phyloP scores from a whole-genome alignment of 2,888 invertebrate species.

The Drosophila barbarae region DNA sequence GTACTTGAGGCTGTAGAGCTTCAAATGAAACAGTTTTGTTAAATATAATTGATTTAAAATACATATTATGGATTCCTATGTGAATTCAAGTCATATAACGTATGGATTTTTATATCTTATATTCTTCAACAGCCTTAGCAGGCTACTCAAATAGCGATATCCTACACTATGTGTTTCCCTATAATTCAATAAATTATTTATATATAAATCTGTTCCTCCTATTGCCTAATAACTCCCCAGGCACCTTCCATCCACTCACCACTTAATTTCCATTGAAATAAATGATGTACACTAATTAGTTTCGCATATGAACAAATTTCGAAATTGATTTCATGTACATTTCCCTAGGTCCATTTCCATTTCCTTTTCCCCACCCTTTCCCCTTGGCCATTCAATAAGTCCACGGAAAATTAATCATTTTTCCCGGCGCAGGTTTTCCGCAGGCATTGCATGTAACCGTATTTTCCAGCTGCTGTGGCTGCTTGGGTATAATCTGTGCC shows the following conservation, averaged over 20 bases:
- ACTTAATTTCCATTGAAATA: not conserved
- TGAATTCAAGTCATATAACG: too few species aligned
- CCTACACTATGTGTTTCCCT: not conserved
- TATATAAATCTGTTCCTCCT: not conserved
- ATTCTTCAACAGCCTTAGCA: not conserved
- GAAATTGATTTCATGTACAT: not conserved
- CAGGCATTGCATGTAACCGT: conserved; percentile 6
- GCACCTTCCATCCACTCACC: not conserved
- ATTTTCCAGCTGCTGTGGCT: conserved; percentile 16
- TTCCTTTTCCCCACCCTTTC: not conserved
- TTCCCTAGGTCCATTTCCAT: not conserved
- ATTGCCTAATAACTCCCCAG: not conserved
- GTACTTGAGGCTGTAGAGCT: conserved; percentile 1
- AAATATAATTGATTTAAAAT: not conserved
- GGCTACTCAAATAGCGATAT: not conserved
- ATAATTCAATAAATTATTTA: not conserved
- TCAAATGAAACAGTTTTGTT: not conserved
- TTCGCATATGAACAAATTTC: not conserved
- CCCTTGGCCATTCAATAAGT: not conserved
- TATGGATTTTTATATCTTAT: too few species aligned
- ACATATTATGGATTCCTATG: not conserved
- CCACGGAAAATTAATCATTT: conserved; percentile 27
- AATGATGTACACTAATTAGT: not conserved
- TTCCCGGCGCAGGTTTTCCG: conserved; percentile 11
- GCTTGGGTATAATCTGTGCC: conserved; percentile 33